Evolutionary conservation across 1,140 invertebrate species (phyloP).

Genomic region (Venustaconcha ellipsiformis): DNA sequence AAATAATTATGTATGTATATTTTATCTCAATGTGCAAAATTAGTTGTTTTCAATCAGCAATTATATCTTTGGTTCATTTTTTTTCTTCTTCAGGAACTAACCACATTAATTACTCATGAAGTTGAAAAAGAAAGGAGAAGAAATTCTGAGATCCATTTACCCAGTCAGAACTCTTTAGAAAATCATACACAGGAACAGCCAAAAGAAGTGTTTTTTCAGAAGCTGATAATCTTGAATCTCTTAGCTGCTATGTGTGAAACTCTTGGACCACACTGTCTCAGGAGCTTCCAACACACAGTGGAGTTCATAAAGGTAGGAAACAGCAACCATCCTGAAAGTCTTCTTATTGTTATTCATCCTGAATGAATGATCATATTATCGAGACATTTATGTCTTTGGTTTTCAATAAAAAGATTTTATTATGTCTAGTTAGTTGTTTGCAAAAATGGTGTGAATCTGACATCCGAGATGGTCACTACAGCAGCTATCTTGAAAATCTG

Average conservation of each 20-base stretch:
- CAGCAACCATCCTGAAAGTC: no score
- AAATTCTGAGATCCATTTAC: constrained; percentile 14
- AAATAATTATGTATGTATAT: no score
- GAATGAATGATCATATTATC: no score
- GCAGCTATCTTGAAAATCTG: no score
- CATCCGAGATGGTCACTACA: no score
- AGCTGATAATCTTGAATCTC: constrained; percentile 44
- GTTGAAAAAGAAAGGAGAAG: constrained; percentile 15
- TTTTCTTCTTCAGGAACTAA: constrained; percentile 38
- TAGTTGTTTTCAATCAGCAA: not conserved
- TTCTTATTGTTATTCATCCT: no score
- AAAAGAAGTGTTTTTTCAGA: constrained; percentile 22
- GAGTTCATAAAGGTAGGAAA: constrained; percentile 50
- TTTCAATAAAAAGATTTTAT: no score
- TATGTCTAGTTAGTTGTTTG: no score
- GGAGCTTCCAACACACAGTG: constrained; percentile 48
- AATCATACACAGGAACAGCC: not conserved
- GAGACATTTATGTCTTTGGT: no score
- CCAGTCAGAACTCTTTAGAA: not conserved
- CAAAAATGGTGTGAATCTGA: no score
- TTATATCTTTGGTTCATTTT: not conserved
- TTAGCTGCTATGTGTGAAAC: constrained; percentile 52
- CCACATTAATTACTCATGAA: constrained; percentile 35
- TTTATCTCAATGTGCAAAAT: no score
- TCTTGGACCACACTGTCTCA: constrained; percentile 48